Base-by-base conservation (phyloP, 2,113 vertebrate genomes). In the Brienomyrus brachyistius region DNA sequence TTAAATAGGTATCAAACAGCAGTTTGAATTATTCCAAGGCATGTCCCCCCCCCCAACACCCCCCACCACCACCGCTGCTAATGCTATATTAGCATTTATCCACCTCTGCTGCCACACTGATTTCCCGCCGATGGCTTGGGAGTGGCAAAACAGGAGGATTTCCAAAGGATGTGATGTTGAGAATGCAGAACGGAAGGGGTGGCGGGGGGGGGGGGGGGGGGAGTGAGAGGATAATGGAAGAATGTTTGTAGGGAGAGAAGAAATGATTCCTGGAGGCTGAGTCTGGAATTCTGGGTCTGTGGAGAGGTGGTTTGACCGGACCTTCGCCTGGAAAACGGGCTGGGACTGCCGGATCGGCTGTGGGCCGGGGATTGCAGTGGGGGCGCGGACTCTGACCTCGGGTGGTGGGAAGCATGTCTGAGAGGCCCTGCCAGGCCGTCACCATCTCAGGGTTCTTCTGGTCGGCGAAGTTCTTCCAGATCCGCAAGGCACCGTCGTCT, bases 381-480 rank as follows among this genome's bases (percentile, higher is more conserved):
- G 48, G 59, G 50, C 4, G 21, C 3, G 66, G 86, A 43, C 31
- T 88, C 97, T 92, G 92, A 99, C 98, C 98, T 96, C 98, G 94
- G 17, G 98, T 99, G 0, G 96, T 98, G 0, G 98, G 98, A 93
- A 99, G 96, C 98, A 99, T 99, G 95, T 99, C 98, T 0, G 98
- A 99, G n/a, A 99, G 96, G 8, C 98, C 98, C 94, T 99, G 98
- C 98, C 98, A 99, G 0, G 98, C 98, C 0, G 98, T 99, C 90
- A 99, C 98, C 98, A 99, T 99, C 95, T 99, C 98, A 0, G 98
- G 98, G 91, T 99, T 99, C 95, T 98, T 97, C 88, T 99, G 95
- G 92, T 99, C 98, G 0, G 98, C 98, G 51, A 99, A 99, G 93
- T 99, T 99, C 95, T 99, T 99, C 98, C 98, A 99, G 91, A 99